phyloP scores from a whole-genome alignment of 2,797 vertebrate genomes.

The Pangasius djambal region DNA sequence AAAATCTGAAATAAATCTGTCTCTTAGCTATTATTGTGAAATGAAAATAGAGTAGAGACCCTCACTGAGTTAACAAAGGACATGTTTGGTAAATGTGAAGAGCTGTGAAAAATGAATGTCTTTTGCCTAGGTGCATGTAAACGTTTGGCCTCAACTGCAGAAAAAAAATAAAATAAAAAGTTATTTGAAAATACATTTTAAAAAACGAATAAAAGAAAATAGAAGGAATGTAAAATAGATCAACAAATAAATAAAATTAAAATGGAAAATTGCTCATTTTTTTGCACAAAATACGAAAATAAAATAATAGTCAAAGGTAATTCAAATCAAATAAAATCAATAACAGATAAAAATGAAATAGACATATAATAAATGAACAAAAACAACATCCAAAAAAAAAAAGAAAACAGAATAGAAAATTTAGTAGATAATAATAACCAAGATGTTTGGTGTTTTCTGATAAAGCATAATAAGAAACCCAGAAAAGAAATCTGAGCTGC shows the following conservation, averaged over 20 bases:
- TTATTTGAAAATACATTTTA: too few relatives aligned
- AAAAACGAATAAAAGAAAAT: too few relatives aligned
- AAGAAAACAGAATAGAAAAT: too few relatives aligned
- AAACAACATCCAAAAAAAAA: not conserved
- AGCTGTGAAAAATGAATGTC: too few relatives aligned
- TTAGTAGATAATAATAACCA: not conserved
- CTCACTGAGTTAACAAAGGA: not conserved
- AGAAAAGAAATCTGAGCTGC: not conserved
- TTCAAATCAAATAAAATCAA: not conserved
- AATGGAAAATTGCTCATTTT: not conserved
- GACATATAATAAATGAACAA: not conserved
- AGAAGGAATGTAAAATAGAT: not conserved
- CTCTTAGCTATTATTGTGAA: not conserved
- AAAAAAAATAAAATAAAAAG: too few relatives aligned
- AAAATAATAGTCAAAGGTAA: not conserved
- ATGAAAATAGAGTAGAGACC: not conserved
- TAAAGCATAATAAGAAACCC: not conserved
- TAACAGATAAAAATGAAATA: not conserved
- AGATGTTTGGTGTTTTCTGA: not conserved
- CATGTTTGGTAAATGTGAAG: too few relatives aligned
- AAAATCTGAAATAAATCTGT: too few relatives aligned
- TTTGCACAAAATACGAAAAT: not conserved
- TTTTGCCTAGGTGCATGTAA: too few relatives aligned
- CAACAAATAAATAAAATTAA: not conserved
- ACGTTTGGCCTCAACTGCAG: too few relatives aligned